Conservation (phyloP, 1,140 invertebrate genomes). For the Eciton burchellii region DNA sequence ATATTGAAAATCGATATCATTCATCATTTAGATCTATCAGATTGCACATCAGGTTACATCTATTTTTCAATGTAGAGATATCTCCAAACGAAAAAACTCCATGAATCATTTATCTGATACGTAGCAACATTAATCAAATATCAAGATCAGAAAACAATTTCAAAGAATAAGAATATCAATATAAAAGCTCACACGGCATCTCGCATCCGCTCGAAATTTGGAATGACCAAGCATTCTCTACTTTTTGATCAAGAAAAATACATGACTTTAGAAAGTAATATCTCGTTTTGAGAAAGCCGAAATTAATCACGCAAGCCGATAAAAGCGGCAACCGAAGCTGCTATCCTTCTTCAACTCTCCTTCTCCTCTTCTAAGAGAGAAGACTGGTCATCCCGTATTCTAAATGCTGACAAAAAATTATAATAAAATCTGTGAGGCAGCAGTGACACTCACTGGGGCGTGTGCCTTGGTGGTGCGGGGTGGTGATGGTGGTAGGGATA, state of each 20-base stretch:
- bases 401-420: constrained; percentile 59
- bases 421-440: constrained; percentile 76
- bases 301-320: neutral
- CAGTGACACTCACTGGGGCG: constrained; percentile 88
- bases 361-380: neutral
- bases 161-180: neutral
- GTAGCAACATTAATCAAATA: neutral
- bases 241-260: neutral
- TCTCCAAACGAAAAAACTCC: too few species aligned
- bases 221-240: constrained; percentile 12
- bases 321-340: neutral
- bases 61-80: too few species aligned
- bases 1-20: neutral
- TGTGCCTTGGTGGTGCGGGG: constrained; percentile 86
- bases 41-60: too few species aligned
- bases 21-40: neutral
- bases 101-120: too few species aligned
- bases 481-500: constrained; percentile 88
- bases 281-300: neutral
- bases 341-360: too few species aligned
- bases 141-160: neutral
- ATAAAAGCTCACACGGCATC: neutral
- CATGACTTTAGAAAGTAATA: neutral
- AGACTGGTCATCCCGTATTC: constrained; percentile 3
- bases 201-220: constrained; percentile 10